Evolutionary conservation across 2,888 invertebrate species (phyloP), one percentile per base, ranked within the genome.

Genomic region (Dynastes maya): DNA sequence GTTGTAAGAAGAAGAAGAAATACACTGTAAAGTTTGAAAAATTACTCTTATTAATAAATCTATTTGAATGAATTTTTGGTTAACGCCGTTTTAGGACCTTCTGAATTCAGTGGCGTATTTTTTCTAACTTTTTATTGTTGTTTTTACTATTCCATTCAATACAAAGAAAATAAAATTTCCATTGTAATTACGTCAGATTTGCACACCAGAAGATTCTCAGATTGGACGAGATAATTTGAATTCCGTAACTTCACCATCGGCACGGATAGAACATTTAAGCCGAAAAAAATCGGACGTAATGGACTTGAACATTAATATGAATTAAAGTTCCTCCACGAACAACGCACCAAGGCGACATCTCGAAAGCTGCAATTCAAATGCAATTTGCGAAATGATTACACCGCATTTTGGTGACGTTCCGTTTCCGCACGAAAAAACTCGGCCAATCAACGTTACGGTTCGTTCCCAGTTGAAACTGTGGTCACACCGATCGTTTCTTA

Each of bases 361-460:
- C 61, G 27, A 58, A 58, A 27, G 65, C 68, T 68, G 58, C 67
- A 76, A 78, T 68, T 75, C 68, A 68, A 78, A 70, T 63, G 78
- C 78, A 78, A 78, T 78, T 75, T 76, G 67, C 70, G 55, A 67
- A 78, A 78, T 75, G 67, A 78, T 76, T 74, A 55, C 78, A 71
- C 49, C 64, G 77, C 77, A 45, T 71, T 71, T 77, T 37, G 49
- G 77, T 51, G 37, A 45, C 29, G 40, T 29, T 77, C 68, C 40
- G 49, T 77, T 77, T 77, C 77, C 71, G 61, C 77, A 77, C 77
- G 77, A 70, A 72, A 53, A 37, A 70, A 58, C 29, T 40, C 72
- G 61, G 16, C n/a, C 37, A 55, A 58, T 61, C 22, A 9, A 16
- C 32, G 58, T 72, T 61, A 72, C 37, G 58, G 51, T 72, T 72